Evolutionary conservation across 2,888 invertebrate genomes (phyloP).

Genomic region (Mythimna impura): DNA sequence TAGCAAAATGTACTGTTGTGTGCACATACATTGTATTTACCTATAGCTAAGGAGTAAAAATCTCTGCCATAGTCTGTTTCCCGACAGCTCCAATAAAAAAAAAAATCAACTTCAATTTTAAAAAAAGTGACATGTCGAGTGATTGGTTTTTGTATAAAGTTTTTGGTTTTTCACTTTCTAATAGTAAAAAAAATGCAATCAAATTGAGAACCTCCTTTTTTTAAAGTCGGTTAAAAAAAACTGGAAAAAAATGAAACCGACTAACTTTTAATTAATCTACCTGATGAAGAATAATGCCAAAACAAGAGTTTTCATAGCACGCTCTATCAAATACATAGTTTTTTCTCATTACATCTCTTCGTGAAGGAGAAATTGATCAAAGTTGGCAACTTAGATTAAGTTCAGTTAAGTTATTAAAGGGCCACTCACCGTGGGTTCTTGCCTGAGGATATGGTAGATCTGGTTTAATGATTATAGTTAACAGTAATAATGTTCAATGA

Average conservation of each 20-base stretch:
- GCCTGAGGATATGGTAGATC: background rate
- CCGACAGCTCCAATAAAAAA: too few relatives aligned
- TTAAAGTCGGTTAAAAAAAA: background rate
- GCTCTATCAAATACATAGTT: conserved; percentile 69
- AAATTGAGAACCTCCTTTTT: too few relatives aligned
- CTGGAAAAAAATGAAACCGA: background rate
- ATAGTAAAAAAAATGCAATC: too few relatives aligned
- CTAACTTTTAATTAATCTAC: conserved; percentile 51
- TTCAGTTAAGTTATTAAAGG: conserved; percentile 66
- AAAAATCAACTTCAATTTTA: too few relatives aligned
- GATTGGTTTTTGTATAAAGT: too few relatives aligned
- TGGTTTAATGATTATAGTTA: background rate
- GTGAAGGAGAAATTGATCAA: conserved; percentile 71
- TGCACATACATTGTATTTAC: too few relatives aligned
- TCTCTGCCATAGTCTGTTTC: too few relatives aligned
- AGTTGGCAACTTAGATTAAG: conserved; percentile 69
- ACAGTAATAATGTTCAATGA: too few relatives aligned
- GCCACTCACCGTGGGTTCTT: conserved; percentile 14
- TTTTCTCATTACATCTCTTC: conserved; percentile 68
- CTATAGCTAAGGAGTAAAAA: too few relatives aligned
- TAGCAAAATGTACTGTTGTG: too few relatives aligned
- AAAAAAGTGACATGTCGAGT: too few relatives aligned
- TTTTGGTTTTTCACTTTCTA: too few relatives aligned
- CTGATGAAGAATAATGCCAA: conserved; percentile 66
- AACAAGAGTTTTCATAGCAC: conserved; percentile 62